Evolutionary conservation across 2,888 invertebrate species (phyloP), one percentile per base, ranked within the genome.

Genomic region (Chirona hameri): DNA sequence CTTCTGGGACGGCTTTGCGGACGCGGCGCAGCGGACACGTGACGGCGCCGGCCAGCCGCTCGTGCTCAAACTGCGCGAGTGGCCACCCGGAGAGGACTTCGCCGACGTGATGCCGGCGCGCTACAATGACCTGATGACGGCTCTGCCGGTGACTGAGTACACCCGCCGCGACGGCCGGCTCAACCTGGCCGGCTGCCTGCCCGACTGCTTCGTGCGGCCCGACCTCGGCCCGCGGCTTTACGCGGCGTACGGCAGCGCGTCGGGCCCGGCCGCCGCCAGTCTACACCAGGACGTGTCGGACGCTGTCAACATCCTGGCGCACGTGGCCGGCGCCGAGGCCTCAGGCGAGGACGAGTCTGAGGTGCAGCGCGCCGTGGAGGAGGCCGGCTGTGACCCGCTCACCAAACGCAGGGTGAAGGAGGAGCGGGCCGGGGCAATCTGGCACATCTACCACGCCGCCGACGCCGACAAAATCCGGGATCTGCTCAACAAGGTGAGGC

Each of bases 191-290:
- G 88, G 89, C n/a, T 87, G 89, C 46, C 87, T 90, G 60, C 90
- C 90, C 18, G 88, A 89, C 82, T 89, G 88, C 86, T 89, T 96
- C 89, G 96, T 97, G 18, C 92, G 95, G 48, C 98, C 98, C 0
- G 99, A 99, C 88, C 90, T 99, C 52, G 98, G 98, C 0, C 99
- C 98, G 0, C 98, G 98, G 89, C 97, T 99, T 97, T 99, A 99
- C 90, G 98, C 95, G 86, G 98, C 98, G 10, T 99, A 99, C 88
- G 98, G 98, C 69, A 95, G 95, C 46, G 94, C 95, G 0, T 87
- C 93, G 0, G 91, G 91, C 82, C 95, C 95, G 87, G 98, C 97
- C 65, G 98, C 98, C 1, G 99, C 98, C 79, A 98, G 98, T 89
- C 91, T 99, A 81, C 98, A 99, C 89, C 90, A 99, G 85, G 99